phyloP scores from a whole-genome alignment of 2,797 vertebrate genomes.

The Parambassis ranga region DNA sequence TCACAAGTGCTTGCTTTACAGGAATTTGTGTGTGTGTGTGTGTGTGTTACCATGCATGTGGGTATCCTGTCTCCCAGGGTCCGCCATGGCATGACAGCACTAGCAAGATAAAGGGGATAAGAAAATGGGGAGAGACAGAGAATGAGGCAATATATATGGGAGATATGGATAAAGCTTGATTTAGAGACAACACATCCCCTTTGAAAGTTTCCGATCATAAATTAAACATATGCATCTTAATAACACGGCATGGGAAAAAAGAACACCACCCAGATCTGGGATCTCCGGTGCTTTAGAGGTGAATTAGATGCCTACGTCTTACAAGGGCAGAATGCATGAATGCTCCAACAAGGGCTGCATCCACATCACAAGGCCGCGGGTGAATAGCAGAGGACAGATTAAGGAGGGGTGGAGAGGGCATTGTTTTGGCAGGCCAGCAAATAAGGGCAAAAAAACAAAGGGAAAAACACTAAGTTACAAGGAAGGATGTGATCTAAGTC shows the following conservation, averaged over 20 bases:
- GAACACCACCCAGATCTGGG: slow-evolving; percentile 21
- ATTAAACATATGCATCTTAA: slow-evolving; percentile 71
- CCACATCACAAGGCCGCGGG: slow-evolving; percentile 28
- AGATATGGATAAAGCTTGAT: slow-evolving; percentile 58
- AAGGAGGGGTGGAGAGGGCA: slow-evolving; percentile 53
- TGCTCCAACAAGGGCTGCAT: slow-evolving; percentile 40
- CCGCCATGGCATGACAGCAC: slow-evolving; percentile 39
- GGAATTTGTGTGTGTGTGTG: slow-evolving; percentile 18
- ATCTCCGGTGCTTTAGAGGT: slow-evolving; percentile 38
- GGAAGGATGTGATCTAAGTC: slow-evolving; percentile 56
- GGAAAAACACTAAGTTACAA: slow-evolving; percentile 20
- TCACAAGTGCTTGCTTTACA: slow-evolving; percentile 27
- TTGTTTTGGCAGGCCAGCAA: slow-evolving; percentile 55
- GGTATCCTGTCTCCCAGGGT: slow-evolving; percentile 18
- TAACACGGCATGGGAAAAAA: slow-evolving; percentile 52
- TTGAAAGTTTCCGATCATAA: slow-evolving; percentile 70
- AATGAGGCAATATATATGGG: slow-evolving; percentile 67
- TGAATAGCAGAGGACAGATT: slow-evolving; percentile 72
- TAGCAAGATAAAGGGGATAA: slow-evolving; percentile 55
- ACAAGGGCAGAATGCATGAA: slow-evolving; percentile 47
- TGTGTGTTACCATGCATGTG: slow-evolving; percentile 5
- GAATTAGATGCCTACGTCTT: slow-evolving; percentile 37
- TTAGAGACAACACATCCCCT: slow-evolving; percentile 60
- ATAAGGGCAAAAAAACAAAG: slow-evolving; percentile 55
- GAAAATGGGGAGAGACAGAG: slow-evolving; percentile 54